phyloP scores from a whole-genome alignment of 2,888 invertebrate species.

The Carabus problematicus region DNA sequence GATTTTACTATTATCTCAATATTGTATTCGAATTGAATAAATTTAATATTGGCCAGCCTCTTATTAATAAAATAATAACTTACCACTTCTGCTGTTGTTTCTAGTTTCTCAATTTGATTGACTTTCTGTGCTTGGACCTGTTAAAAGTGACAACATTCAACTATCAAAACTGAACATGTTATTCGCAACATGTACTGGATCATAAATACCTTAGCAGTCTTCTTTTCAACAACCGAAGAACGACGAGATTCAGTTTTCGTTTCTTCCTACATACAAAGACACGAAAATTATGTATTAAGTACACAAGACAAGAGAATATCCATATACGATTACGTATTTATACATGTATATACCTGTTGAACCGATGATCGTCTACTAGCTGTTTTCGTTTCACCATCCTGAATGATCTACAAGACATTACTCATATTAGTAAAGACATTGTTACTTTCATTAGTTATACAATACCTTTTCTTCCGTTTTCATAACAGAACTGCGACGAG shows the following conservation, averaged over 20 bases:
- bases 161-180: background rate
- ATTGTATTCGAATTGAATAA: no score
- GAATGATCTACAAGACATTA: conserved; percentile 49
- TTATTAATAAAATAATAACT: conserved; percentile 44
- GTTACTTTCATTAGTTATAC: conserved; percentile 5
- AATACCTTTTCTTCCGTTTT: conserved; percentile 56
- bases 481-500: conserved; percentile 55
- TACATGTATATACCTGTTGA: conserved; percentile 53
- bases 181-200: background rate
- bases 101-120: conserved; percentile 49
- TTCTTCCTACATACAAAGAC: conserved; percentile 58
- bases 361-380: conserved; percentile 57
- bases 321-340: no score
- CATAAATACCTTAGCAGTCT: conserved; percentile 43
- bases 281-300: conserved; percentile 39
- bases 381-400: conserved; percentile 56
- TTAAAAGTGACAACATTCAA: conserved; percentile 13
- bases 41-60: no score
- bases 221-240: conserved; percentile 59
- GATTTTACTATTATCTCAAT: no score
- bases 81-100: conserved; percentile 56
- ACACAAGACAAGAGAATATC: conserved; percentile 21
- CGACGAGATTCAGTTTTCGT: conserved; percentile 60
- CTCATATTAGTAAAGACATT: conserved; percentile 12
- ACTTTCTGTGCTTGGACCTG: conserved; percentile 33